Evolutionary conservation across 2,797 vertebrate genomes (phyloP).

Genomic region (Falco cherrug): DNA sequence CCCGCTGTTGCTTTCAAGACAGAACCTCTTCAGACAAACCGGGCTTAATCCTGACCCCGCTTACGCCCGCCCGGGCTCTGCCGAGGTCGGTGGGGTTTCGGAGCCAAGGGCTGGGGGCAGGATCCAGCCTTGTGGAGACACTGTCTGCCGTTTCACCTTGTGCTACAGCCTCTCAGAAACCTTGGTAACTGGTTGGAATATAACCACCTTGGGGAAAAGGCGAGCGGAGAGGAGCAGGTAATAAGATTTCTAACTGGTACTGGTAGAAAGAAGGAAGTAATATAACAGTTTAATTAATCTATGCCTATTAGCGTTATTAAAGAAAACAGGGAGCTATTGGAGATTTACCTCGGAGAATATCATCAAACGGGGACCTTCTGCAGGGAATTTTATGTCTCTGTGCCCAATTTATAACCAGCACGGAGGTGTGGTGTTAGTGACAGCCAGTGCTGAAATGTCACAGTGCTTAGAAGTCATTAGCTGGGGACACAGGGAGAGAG

Average conservation of each 20-base stretch:
- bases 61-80: background rate
- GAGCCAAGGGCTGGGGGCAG: background rate
- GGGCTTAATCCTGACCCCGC: slow-evolving; percentile 39
- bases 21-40: slow-evolving; percentile 52
- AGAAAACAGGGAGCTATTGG: slow-evolving; percentile 58
- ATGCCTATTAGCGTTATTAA: slow-evolving; percentile 52
- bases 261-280: slow-evolving; percentile 42
- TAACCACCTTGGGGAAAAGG: slow-evolving; percentile 32
- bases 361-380: slow-evolving; percentile 64
- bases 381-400: slow-evolving; percentile 56
- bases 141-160: slow-evolving; percentile 26
- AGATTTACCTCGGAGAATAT: slow-evolving; percentile 52
- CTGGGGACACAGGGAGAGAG: slow-evolving; percentile 69
- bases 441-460: slow-evolving; percentile 73
- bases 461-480: slow-evolving; percentile 77
- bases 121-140: background rate
- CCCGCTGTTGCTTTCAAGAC: slow-evolving; percentile 69
- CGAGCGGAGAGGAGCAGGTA: slow-evolving; percentile 36
- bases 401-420: slow-evolving; percentile 69
- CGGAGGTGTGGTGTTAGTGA: slow-evolving; percentile 67
- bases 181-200: slow-evolving; percentile 65
- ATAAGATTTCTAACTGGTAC: slow-evolving; percentile 57
- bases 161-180: slow-evolving; percentile 29
- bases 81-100: background rate
- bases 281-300: slow-evolving; percentile 51